Evolutionary conservation across 2,888 invertebrate genomes (phyloP).

Genomic region (Drosophila setosimentum): DNA sequence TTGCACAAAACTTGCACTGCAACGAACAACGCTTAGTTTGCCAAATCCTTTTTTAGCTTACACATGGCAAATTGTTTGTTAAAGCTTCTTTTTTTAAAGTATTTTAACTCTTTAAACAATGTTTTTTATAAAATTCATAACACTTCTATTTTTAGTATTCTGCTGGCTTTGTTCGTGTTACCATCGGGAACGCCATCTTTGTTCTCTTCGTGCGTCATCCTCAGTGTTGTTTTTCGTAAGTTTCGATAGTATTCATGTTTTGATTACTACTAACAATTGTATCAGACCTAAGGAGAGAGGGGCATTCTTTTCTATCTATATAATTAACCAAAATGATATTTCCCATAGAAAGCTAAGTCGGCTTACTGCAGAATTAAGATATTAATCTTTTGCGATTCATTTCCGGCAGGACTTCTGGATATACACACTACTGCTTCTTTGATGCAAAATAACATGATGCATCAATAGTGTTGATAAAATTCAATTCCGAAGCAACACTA

Average conservation of each 20-base stretch:
- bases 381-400: not conserved
- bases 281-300: not conserved
- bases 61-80: constrained; percentile 45
- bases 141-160: constrained; percentile 54
- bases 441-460: not conserved
- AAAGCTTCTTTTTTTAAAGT: constrained; percentile 20
- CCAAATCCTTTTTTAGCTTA: constrained; percentile 47
- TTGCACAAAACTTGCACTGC: constrained; percentile 52
- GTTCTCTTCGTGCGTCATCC: constrained; percentile 68
- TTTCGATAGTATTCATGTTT: constrained; percentile 44
- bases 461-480: not conserved
- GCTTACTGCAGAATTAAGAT: not conserved
- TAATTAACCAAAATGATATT: not conserved
- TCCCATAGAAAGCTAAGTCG: not conserved
- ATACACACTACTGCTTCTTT: not conserved
- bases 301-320: not conserved
- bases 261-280: constrained; percentile 18
- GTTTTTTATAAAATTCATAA: constrained; percentile 47
- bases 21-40: constrained; percentile 42
- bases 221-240: constrained; percentile 42
- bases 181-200: constrained; percentile 67
- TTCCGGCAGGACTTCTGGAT: not conserved
- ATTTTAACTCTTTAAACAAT: constrained; percentile 37
- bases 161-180: constrained; percentile 63
- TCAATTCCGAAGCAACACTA: not conserved